phyloP scores from a whole-genome alignment of 2,113 vertebrate genomes.

The Gnathonemus longibarbis region DNA sequence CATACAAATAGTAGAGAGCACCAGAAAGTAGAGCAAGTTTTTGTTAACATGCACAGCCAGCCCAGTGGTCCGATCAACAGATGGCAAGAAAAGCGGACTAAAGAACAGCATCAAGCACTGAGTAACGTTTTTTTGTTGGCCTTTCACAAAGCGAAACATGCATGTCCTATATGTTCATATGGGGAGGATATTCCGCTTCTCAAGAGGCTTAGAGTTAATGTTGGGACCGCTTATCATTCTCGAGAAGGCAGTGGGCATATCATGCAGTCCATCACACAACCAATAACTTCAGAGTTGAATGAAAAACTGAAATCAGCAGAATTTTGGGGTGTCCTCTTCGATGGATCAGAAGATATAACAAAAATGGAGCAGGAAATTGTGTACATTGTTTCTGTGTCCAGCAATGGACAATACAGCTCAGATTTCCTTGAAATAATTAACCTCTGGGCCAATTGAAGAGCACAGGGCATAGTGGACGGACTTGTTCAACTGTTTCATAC shows the following conservation, averaged over 20 bases:
- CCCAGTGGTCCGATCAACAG: conserved; percentile 9
- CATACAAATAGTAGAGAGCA: conserved; percentile 19
- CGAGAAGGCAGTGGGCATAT: not conserved
- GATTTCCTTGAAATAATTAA: not conserved
- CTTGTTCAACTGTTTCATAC: not conserved
- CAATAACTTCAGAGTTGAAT: not conserved
- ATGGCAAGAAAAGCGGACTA: conserved; percentile 16
- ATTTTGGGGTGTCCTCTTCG: not conserved
- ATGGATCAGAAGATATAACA: not conserved
- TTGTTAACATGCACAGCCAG: not conserved
- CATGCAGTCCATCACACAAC: not conserved
- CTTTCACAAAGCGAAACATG: conserved; percentile 21
- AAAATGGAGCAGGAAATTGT: not conserved
- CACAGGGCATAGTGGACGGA: not conserved
- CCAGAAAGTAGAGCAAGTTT: not conserved
- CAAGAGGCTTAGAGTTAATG: not conserved
- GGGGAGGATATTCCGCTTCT: not conserved
- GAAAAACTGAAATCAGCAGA: not conserved
- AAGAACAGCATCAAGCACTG: conserved; percentile 23
- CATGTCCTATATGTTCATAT: not conserved
- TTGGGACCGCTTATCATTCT: not conserved
- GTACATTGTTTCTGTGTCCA: not conserved
- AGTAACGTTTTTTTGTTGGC: conserved; percentile 25
- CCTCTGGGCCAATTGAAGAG: not conserved
- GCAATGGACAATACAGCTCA: not conserved